Evolutionary conservation across 1,140 invertebrate genomes (phyloP), one percentile per base, ranked within the genome.

Genomic region (Ganaspis sp.): DNA sequence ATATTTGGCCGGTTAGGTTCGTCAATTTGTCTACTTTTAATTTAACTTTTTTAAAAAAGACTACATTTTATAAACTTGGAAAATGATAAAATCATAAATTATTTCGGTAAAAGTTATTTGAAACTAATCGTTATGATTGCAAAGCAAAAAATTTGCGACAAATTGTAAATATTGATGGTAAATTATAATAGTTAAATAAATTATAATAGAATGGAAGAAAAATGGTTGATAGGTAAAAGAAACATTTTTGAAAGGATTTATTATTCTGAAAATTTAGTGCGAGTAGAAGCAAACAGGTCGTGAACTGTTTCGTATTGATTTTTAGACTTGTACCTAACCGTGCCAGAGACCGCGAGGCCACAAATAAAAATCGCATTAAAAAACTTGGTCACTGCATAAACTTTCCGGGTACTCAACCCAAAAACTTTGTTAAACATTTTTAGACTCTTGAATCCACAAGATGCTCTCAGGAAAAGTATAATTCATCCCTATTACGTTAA

Each of bases 291-390:
- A 54, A 69, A 19, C 15, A 70, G 71, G 72, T 15, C 64, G 70
- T 34, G 70, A 79, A 76, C 72, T 71, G 74, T 69, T 80, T 77
- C 70, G 72, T 85, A 86, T 86, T 82, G 85, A 86, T 86, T 86
- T 73, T 74, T 79, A 78, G 81, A 75, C 69, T 76, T 81, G 85
- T 85, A 80, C 81, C 83, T 75, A 79, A 74, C 75, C 37, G 79
- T 84, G 77, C 85, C 82, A 78, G 75, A 70, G 76, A 72, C 81
- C 58, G 23, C 58, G 58, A 29, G 26, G 58, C 26, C 58, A 64
- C 26, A 64, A 64, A 64, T 29, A 64, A 29, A 64, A 64, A 64
- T 64, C 26, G 29, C 26, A 64, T 64, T 29, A n/a, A 29, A 64
- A 64, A 64, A 64, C 23, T 64, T 64, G 23, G 58, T 29, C 26